A percentile compares a stretch with the other conserved stretches of the same genome.
These are phyloP conservation scores for Cheilosia urbana DNA, from an alignment of 2,888 invertebrate species.

Conservation along the genomic window DNA sequence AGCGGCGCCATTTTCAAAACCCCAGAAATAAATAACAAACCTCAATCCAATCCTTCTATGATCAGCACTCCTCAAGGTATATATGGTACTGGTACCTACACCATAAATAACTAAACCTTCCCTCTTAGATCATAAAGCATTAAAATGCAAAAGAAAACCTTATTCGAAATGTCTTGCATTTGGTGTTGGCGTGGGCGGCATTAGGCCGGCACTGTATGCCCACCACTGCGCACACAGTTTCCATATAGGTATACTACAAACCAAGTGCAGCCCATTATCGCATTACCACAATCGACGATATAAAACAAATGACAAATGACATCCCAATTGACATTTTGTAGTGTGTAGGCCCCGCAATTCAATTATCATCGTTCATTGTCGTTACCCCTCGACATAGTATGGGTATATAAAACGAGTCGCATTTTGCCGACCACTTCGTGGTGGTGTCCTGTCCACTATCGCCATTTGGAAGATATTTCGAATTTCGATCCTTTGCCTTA, in stretches of 20 bases:
- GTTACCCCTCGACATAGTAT: conserved; percentile 46
- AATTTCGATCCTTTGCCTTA: conserved; percentile 75
- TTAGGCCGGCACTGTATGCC: conserved; percentile 33
- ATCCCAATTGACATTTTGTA: conserved; percentile 74
- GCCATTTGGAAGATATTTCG: conserved; percentile 74
- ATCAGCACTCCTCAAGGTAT: not conserved
- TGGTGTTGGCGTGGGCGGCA: conserved; percentile 7
- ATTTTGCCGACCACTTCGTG: conserved; percentile 53
- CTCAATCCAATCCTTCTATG: not conserved
- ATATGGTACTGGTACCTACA: not conserved
- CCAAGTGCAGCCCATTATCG: conserved; percentile 75
- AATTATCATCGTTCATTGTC: conserved; percentile 76
- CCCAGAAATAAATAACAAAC: not conserved
- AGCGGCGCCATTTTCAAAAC: too few species aligned
- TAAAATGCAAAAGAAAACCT: conserved; percentile 12
- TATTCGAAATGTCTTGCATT: conserved; percentile 22
- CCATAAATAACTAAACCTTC: conserved; percentile 41
- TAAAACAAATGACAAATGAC: conserved; percentile 76
- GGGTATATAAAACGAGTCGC: not conserved
- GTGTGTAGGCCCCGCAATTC: conserved; percentile 75
- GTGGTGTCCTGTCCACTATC: conserved; percentile 75
- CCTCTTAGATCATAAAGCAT: conserved; percentile 28
- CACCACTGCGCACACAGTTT: conserved; percentile 31
- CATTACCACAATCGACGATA: conserved; percentile 73
- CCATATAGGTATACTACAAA: conserved; percentile 46